A percentile compares a stretch with the other conserved stretches of the same genome.
These are phyloP conservation scores for Clupea harengus DNA, from an alignment of 2,113 vertebrate species.

Conservation along the genomic window DNA sequence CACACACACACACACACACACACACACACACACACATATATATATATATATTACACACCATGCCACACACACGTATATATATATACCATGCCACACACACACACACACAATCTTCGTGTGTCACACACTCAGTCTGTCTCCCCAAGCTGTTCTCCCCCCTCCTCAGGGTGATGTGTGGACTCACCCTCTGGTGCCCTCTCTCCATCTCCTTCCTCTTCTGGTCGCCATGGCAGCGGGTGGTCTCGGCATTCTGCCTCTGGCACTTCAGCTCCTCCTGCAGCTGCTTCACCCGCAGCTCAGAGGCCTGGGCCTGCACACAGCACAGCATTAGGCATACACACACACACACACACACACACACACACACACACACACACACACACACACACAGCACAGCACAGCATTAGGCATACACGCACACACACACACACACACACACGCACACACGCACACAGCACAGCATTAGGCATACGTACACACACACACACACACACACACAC, in stretches of 20 bases:
- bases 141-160: background rate
- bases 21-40: background rate
- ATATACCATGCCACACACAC: conserved; percentile 16
- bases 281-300: conserved; percentile 70
- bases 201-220: conserved; percentile 72
- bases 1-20: background rate
- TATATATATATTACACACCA: too few species aligned
- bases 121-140: background rate
- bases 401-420: background rate
- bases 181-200: conserved; percentile 74
- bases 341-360: background rate
- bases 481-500: too few species aligned
- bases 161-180: background rate
- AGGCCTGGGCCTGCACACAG: conserved; percentile 55
- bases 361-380: background rate
- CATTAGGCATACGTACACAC: too few species aligned
- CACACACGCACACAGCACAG: too few species aligned
- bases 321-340: background rate
- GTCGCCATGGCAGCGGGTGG: conserved; percentile 67
- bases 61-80: background rate
- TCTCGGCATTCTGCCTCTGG: conserved; percentile 74
- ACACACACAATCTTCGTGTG: background rate
- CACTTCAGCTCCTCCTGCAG: conserved; percentile 75
- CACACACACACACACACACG: background rate
- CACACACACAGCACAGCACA: background rate